phyloP scores from a whole-genome alignment of 2,797 vertebrate species.

The Menidia menidia region DNA sequence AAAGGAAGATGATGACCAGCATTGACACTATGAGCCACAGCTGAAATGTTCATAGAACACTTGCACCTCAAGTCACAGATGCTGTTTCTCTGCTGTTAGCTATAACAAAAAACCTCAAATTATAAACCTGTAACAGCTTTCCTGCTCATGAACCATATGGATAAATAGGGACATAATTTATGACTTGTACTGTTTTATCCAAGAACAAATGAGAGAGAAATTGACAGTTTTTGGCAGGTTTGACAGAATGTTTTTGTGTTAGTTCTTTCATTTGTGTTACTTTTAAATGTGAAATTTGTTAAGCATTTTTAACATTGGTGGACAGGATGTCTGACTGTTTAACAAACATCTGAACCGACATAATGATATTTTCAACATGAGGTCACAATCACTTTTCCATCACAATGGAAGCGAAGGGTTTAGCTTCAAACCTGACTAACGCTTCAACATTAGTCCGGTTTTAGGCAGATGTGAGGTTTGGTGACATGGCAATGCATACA shows the following conservation, averaged over 20 bases:
- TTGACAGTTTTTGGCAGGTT: slow-evolving; percentile 16
- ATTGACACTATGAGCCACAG: slow-evolving; percentile 70
- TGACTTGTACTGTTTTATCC: slow-evolving; percentile 33
- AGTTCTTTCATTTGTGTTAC: slow-evolving; percentile 35
- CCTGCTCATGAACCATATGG: slow-evolving; percentile 45
- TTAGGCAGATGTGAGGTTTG: slow-evolving; percentile 30
- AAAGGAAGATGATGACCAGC: slow-evolving; percentile 61
- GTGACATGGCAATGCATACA: slow-evolving; percentile 29
- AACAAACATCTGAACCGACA: slow-evolving; percentile 39
- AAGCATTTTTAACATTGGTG: slow-evolving; percentile 49
- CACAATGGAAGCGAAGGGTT: slow-evolving; percentile 47
- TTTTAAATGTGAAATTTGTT: slow-evolving; percentile 33
- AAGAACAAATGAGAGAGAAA: not conserved
- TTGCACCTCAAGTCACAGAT: slow-evolving; percentile 59
- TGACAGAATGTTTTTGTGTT: slow-evolving; percentile 33
- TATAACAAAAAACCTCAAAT: slow-evolving; percentile 33
- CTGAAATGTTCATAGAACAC: slow-evolving; percentile 56
- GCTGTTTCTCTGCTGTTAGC: slow-evolving; percentile 45
- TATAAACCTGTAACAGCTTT: slow-evolving; percentile 36
- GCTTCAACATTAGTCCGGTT: slow-evolving; percentile 13
- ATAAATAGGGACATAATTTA: slow-evolving; percentile 37
- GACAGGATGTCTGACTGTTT: slow-evolving; percentile 72
- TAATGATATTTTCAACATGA: slow-evolving; percentile 26
- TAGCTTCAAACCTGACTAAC: not conserved
- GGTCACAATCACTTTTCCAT: slow-evolving; percentile 38